Percentiles rank a stretch among this genome's conserved stretches.
phyloP scores from a whole-genome alignment of 2,797 vertebrate species.

The Mallotus villosus region DNA sequence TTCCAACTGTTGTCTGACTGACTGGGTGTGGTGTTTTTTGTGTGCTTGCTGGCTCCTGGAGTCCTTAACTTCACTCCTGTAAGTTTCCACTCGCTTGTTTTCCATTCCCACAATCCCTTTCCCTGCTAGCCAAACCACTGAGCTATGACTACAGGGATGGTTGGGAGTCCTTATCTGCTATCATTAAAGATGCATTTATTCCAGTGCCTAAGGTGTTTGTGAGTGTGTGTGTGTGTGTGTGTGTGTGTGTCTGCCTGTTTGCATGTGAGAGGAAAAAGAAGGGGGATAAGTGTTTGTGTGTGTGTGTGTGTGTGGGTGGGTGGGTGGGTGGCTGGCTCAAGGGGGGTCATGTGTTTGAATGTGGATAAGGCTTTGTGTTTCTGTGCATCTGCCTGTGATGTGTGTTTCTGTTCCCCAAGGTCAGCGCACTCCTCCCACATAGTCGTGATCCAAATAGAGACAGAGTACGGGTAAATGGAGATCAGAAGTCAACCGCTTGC shows the following conservation, averaged over 20 bases:
- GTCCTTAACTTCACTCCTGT: conserved; percentile 45
- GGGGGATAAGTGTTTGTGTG: conserved; percentile 8
- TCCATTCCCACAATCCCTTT: conserved; percentile 73
- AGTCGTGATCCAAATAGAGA: conserved; percentile 75
- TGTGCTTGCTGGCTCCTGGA: conserved; percentile 70
- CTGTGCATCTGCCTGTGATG: conserved; percentile 60
- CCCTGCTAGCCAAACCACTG: conserved; percentile 73
- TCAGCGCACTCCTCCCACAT: conserved; percentile 74
- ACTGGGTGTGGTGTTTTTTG: conserved; percentile 61
- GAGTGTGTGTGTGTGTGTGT: conserved; percentile 56
- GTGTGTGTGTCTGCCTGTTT: conserved; percentile 21
- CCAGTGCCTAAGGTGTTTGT: conserved; percentile 72
- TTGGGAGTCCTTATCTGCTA: conserved; percentile 78
- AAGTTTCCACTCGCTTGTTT: conserved; percentile 74
- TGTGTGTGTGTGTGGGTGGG: background rate
- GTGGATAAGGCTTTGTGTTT: conserved; percentile 67
- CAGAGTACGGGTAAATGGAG: conserved; percentile 76
- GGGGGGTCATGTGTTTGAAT: conserved; percentile 9
- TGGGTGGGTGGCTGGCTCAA: conserved; percentile 10
- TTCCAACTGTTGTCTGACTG: conserved; percentile 59
- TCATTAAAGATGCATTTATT: conserved; percentile 81
- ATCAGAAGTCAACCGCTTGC: conserved; percentile 78
- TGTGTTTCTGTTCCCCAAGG: conserved; percentile 71
- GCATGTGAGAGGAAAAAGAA: conserved; percentile 6
- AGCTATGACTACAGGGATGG: conserved; percentile 77